Conservation (phyloP, 1,140 invertebrate species). For the Theocolax elegans region DNA sequence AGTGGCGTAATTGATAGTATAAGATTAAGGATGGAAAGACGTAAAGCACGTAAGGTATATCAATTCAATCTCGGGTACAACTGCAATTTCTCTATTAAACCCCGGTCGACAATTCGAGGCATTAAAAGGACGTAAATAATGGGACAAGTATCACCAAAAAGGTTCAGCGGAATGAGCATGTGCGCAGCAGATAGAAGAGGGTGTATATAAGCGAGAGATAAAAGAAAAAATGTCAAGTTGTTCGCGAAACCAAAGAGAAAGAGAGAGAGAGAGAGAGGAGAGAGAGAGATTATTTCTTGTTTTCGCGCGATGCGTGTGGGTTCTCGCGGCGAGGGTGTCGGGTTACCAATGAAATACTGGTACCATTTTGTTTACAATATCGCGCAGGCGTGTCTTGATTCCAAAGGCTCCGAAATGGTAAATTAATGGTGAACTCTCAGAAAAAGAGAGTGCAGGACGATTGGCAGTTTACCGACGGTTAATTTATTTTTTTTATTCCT, state of each 20-base stretch:
- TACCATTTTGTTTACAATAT: conserved; percentile 69
- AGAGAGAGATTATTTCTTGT: background rate
- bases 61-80: too few relatives aligned
- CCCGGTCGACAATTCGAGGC: background rate
- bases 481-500: too few relatives aligned
- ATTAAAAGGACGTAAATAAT: background rate
- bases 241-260: background rate
- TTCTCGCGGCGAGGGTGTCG: conserved; percentile 57
- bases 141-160: background rate
- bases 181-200: too few relatives aligned
- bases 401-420: background rate
- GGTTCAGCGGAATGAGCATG: too few relatives aligned
- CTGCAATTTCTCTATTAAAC: background rate
- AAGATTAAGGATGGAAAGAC: too few relatives aligned
- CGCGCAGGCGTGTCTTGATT: conserved; percentile 43
- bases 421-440: background rate
- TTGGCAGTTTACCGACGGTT: too few relatives aligned
- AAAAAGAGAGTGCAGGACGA: background rate
- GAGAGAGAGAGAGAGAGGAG: background rate
- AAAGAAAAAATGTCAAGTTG: conserved; percentile 14
- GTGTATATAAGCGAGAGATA: background rate
- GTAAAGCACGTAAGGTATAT: too few relatives aligned
- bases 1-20: too few relatives aligned
- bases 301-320: conserved; percentile 61
- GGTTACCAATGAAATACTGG: conserved; percentile 67